Conservation (phyloP, 2,113 vertebrate genomes). For the Enhydra lutris region DNA sequence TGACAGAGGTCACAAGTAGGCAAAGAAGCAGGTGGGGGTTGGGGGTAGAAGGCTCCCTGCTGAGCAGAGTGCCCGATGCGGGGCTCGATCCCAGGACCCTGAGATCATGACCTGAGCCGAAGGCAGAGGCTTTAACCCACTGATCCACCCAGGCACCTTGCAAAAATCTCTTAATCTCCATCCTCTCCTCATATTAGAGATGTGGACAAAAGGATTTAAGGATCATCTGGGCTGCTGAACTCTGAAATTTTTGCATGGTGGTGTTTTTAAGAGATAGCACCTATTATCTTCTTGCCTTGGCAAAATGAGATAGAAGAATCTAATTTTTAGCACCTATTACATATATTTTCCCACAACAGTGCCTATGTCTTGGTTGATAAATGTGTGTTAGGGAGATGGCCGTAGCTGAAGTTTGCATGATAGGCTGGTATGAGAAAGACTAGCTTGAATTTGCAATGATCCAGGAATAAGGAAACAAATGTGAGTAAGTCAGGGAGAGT, state of each 20-base stretch:
- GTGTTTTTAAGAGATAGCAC: neutral
- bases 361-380: neutral
- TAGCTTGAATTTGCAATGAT: neutral
- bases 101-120: too few relatives aligned
- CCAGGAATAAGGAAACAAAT: neutral
- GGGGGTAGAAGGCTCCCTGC: too few relatives aligned
- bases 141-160: too few relatives aligned
- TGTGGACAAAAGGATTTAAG: neutral
- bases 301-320: conserved; percentile 12
- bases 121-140: too few relatives aligned
- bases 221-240: neutral
- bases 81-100: too few relatives aligned
- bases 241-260: neutral
- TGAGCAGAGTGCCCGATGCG: too few relatives aligned
- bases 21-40: too few relatives aligned
- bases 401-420: neutral
- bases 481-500: neutral
- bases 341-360: neutral
- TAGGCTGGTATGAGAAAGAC: neutral
- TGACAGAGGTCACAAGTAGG: too few relatives aligned
- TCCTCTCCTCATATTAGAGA: neutral
- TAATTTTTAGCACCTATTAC: neutral
- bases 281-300: neutral
- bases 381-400: neutral
- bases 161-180: neutral